These are phyloP conservation scores for Harpegnathos saltator DNA, from an alignment of 1,140 invertebrate species.

Conservation along the genomic window DNA sequence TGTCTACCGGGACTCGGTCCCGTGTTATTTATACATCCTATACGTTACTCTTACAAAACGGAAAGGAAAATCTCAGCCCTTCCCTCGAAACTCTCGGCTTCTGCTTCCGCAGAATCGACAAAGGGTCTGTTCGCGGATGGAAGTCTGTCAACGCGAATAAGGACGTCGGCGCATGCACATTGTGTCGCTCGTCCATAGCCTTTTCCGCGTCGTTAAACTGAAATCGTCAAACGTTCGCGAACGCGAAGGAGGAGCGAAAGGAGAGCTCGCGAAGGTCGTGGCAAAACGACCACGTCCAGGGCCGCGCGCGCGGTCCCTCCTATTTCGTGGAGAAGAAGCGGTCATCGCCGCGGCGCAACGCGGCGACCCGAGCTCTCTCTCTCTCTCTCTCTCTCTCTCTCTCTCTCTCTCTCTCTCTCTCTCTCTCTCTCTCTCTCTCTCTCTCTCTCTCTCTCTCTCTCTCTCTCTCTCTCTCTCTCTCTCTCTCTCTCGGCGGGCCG, in stretches of 20 bases:
- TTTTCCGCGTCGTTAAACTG: constrained; percentile 43
- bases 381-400: no score
- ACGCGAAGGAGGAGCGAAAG: constrained; percentile 49
- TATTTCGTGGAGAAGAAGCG: constrained; percentile 9
- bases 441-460: no score
- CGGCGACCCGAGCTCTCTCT: constrained; percentile 6
- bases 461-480: no score
- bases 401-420: no score
- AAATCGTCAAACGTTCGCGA: constrained; percentile 47
- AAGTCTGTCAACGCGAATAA: background rate
- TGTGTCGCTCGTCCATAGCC: constrained; percentile 19
- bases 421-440: no score
- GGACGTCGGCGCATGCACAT: constrained; percentile 17
- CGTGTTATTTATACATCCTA: no score
- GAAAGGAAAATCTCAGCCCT: no score
- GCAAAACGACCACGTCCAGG: constrained; percentile 55
- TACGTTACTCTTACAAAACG: no score
- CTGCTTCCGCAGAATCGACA: no score
- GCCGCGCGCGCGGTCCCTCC: constrained; percentile 26
- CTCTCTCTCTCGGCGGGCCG: constrained; percentile 31
- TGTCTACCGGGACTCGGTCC: no score
- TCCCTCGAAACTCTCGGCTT: no score
- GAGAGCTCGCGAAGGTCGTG: constrained; percentile 54
- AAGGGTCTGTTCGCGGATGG: no score
- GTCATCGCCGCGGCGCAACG: background rate